Evolutionary conservation across 1,140 invertebrate genomes (phyloP), one percentile per base, ranked within the genome.

Genomic region (Pseudachorutes palmiensis): DNA sequence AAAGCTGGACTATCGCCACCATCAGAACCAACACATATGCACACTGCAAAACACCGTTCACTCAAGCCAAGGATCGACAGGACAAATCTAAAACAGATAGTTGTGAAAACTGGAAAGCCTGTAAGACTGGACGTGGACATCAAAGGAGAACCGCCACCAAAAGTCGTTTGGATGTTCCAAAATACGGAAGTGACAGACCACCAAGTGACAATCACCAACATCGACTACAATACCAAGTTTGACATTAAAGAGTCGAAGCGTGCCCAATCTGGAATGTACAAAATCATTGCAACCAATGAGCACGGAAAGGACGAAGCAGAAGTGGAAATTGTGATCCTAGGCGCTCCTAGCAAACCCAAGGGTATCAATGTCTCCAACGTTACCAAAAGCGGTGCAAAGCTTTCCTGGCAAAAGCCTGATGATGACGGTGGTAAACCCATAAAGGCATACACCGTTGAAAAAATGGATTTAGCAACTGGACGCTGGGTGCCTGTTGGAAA

Each of bases 11-110:
- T 82, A 2, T 94, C 93, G 1, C 88, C 30, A 14, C 68, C 72
- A 89, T 97, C 94, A 28, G 94, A 97, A 73, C 87, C 94, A 1
- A 95, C 91, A n/a, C 88, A 90, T 76, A 86, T 88, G 80, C 92
- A 94, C 73, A 87, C 90, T 57, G 92, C 92, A 71, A 94, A 94
- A 78, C 88, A 92, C 76, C 90, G 91, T 80, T 83, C 75, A 92
- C 91, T 96, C 77, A 95, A 96, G 81, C 94, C 94, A n/a, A 89
- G 91, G 77, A 97, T 98, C 77, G 93, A 97, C 77, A 85, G 93
- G 72, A 94, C 92, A 0, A 94, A 95, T 76, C 81, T 98, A 66
- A 94, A 96, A 80, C 88, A 92, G 33, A 85, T 97, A 63, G 86
- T 88, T 1, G 89, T 95, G 0, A 86, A 91, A 73, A 91, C 91